Evolutionary conservation across 2,888 invertebrate genomes (phyloP).

Genomic region (Drosophila buzzatii): DNA sequence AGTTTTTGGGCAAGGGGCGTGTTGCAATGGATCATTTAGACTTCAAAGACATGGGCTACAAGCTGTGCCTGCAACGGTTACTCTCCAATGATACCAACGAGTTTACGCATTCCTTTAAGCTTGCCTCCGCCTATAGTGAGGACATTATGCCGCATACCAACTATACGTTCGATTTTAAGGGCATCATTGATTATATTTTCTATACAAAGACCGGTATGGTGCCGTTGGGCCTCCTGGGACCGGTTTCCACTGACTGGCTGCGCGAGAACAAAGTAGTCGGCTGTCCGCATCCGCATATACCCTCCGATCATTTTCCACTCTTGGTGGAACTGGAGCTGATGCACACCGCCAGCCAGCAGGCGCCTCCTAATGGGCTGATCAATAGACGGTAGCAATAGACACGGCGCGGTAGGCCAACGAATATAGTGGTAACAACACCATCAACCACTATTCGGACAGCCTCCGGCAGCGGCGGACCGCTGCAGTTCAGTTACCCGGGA

Average conservation of each 20-base stretch:
- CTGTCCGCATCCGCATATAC: conserved; percentile 98
- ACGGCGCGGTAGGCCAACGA: conserved; percentile 67
- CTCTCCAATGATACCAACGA: conserved; percentile 94
- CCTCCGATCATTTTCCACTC: conserved; percentile 97
- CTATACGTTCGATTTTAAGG: conserved; percentile 99
- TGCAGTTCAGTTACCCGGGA: conserved; percentile 33
- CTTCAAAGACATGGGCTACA: conserved; percentile 98
- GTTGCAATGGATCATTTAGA: conserved; percentile 97
- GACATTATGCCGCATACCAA: conserved; percentile 99
- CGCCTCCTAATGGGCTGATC: conserved; percentile 92
- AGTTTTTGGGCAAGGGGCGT: conserved; percentile 96
- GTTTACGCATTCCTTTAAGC: conserved; percentile 98
- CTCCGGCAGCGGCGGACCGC: conserved; percentile 37
- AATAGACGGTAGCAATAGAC: conserved; percentile 92
- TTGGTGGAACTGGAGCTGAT: conserved; percentile 96
- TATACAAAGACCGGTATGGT: conserved; percentile 98
- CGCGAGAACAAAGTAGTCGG: conserved; percentile 98
- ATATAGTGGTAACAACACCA: conserved; percentile 50
- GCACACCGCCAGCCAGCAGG: conserved; percentile 90
- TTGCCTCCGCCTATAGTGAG: conserved; percentile 97
- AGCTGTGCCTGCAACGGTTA: conserved; percentile 95
- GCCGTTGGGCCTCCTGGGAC: conserved; percentile 96
- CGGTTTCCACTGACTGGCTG: conserved; percentile 96
- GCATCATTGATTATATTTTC: conserved; percentile 99
- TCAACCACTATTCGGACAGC: conserved; percentile 29